Evolutionary conservation across 2,888 invertebrate genomes (phyloP).

Genomic region (Prosopocoilus inquinatus): DNA sequence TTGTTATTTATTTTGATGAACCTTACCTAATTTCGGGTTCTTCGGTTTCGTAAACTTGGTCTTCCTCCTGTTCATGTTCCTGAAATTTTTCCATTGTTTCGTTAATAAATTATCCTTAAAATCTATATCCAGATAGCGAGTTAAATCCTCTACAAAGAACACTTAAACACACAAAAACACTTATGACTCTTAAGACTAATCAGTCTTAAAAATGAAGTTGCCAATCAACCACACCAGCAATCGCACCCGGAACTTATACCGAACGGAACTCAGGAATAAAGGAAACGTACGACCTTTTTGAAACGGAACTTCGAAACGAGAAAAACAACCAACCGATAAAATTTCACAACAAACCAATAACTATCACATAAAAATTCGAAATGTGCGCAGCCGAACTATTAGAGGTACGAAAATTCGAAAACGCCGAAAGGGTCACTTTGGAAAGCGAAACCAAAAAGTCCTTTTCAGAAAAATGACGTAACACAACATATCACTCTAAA

Average conservation of each 20-base stretch:
- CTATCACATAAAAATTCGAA: constrained; percentile 31
- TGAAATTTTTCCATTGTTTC: constrained; percentile 63
- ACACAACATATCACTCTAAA: constrained; percentile 54
- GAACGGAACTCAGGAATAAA: constrained; percentile 23
- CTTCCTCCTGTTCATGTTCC: constrained; percentile 70
- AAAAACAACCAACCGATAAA: constrained; percentile 27
- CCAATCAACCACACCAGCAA: constrained; percentile 5
- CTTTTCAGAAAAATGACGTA: constrained; percentile 53
- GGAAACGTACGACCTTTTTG: constrained; percentile 24
- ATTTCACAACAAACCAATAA: constrained; percentile 38
- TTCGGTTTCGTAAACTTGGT: constrained; percentile 71
- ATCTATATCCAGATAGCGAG: constrained; percentile 9
- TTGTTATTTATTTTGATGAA: too few species aligned
- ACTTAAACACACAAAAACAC: constrained; percentile 32
- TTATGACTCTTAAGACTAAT: constrained; percentile 39
- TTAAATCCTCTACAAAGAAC: constrained; percentile 25
- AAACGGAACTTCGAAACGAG: background rate
- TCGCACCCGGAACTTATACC: background rate
- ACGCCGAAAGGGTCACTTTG: constrained; percentile 51
- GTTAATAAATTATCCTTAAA: constrained; percentile 10
- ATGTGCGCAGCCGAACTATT: constrained; percentile 14
- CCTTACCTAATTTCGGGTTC: constrained; percentile 61
- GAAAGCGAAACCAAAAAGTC: constrained; percentile 51
- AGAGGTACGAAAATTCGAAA: constrained; percentile 30
- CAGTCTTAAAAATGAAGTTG: constrained; percentile 35